phyloP scores from a whole-genome alignment of 2,113 vertebrate genomes.

The Clinocottus analis region DNA sequence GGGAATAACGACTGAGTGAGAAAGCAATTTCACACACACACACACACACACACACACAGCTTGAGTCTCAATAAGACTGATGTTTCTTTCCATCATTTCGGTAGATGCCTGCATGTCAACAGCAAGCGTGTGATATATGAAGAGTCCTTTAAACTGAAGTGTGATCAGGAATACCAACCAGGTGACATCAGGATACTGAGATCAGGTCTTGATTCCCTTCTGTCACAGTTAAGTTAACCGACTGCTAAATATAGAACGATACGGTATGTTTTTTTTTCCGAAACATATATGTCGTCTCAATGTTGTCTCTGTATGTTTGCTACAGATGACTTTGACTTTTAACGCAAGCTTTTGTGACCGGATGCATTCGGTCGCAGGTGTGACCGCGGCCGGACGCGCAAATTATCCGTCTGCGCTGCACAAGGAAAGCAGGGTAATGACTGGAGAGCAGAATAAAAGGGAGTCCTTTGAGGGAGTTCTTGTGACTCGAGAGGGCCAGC shows the following conservation, averaged over 20 bases:
- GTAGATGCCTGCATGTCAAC: background rate
- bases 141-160: background rate
- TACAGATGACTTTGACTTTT: too few relatives aligned
- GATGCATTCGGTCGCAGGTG: background rate
- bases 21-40: background rate
- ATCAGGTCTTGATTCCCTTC: background rate
- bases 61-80: background rate
- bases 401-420: constrained; percentile 11
- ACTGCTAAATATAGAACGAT: too few relatives aligned
- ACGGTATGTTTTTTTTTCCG: too few relatives aligned
- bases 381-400: background rate
- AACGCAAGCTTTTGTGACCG: background rate
- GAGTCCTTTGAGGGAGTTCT: constrained; percentile 8
- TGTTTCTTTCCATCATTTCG: background rate
- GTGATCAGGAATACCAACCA: constrained; percentile 2
- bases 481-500: constrained; percentile 12
- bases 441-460: constrained; percentile 16
- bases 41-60: background rate
- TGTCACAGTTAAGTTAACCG: too few relatives aligned
- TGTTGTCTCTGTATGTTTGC: too few relatives aligned
- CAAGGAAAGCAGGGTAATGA: constrained; percentile 23
- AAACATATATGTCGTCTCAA: too few relatives aligned
- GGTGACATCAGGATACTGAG: background rate
- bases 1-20: background rate
- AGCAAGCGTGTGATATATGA: background rate